Percentiles rank a stretch among this genome's conserved stretches.
phyloP scores from a whole-genome alignment of 1,140 invertebrate species.

The Drosophila obscura region DNA sequence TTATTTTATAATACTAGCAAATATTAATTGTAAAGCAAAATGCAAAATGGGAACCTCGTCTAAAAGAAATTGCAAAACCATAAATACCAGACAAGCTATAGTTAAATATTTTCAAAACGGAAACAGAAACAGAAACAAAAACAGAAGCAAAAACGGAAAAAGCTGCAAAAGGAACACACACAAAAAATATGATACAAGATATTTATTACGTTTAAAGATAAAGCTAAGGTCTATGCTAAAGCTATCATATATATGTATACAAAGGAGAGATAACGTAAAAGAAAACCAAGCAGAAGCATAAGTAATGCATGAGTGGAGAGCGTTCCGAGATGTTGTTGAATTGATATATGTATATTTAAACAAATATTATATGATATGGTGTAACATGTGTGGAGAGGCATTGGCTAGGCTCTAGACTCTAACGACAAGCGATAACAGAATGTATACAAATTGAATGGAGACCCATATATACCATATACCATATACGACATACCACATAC shows the following conservation, averaged over 20 bases:
- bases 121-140: slow-evolving; percentile 4
- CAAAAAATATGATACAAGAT: slow-evolving; percentile 38
- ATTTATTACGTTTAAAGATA: slow-evolving; percentile 60
- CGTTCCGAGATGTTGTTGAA: slow-evolving; percentile 74
- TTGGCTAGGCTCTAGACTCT: slow-evolving; percentile 65
- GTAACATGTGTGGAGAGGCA: slow-evolving; percentile 24
- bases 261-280: slow-evolving; percentile 14
- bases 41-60: slow-evolving; percentile 58
- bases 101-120: slow-evolving; percentile 74
- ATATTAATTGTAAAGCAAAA: slow-evolving; percentile 74
- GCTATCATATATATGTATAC: slow-evolving; percentile 37
- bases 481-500: slow-evolving; percentile 15
- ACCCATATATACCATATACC: slow-evolving; percentile 45
- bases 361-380: slow-evolving; percentile 20
- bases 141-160: neutral
- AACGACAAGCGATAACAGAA: slow-evolving; percentile 57
- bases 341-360: slow-evolving; percentile 64
- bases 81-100: slow-evolving; percentile 64
- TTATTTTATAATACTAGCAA: slow-evolving; percentile 78
- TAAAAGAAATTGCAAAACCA: slow-evolving; percentile 46
- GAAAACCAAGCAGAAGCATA: slow-evolving; percentile 33
- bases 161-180: slow-evolving; percentile 48
- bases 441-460: slow-evolving; percentile 67
- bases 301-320: slow-evolving; percentile 35
- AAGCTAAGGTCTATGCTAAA: slow-evolving; percentile 52